Conservation (phyloP, 2,113 vertebrate species). For the Sylvietta virens region DNA sequence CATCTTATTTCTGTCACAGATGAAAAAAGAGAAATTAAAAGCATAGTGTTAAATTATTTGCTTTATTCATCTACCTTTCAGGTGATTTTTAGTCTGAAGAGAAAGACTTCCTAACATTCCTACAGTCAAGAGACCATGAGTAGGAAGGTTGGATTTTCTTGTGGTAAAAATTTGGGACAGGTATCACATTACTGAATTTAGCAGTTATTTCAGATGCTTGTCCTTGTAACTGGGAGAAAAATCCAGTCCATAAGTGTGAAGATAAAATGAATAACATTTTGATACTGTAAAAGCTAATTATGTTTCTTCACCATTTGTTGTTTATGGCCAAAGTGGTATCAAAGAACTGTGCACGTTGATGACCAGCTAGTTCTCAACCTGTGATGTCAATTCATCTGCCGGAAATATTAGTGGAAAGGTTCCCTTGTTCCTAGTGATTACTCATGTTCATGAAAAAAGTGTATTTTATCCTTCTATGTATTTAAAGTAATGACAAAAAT, state of each 20-base stretch:
- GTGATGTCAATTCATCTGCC: background rate
- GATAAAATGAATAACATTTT: background rate
- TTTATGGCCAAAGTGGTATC: background rate
- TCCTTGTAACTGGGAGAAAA: background rate
- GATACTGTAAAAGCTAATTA: background rate
- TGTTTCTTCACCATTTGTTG: background rate
- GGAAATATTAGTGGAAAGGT: background rate
- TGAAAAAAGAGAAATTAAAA: background rate
- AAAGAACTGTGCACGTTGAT: background rate
- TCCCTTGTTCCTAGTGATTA: background rate
- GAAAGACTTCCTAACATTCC: background rate
- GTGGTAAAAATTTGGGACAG: background rate
- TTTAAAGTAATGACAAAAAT: background rate
- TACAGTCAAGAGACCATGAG: background rate
- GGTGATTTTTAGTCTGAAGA: background rate
- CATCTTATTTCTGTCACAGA: background rate
- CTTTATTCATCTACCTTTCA: background rate
- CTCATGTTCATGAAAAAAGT: background rate
- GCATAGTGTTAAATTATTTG: background rate
- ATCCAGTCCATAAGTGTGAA: background rate
- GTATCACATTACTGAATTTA: constrained; percentile 1
- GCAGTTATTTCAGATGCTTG: background rate
- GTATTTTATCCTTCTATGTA: background rate
- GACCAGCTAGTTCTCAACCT: background rate
- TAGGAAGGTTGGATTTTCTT: background rate